Evolutionary conservation across 2,888 invertebrate genomes (phyloP).

Genomic region (Drosophila limbata): DNA sequence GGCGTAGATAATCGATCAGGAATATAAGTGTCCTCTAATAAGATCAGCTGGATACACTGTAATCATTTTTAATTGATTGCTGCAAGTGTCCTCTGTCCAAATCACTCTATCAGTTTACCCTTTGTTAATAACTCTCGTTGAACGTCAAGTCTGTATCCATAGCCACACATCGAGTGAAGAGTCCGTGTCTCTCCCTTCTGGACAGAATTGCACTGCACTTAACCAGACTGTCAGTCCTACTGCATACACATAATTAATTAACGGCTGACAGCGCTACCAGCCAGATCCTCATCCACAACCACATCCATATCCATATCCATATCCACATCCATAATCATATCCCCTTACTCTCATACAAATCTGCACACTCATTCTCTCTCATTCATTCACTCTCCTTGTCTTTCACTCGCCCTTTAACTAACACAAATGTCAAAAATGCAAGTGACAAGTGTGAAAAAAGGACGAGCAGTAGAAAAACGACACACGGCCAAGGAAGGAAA

Average conservation of each 20-base stretch:
- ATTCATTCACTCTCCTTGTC: constrained; percentile 1
- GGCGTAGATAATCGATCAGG: no score
- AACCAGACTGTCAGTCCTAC: constrained; percentile 68
- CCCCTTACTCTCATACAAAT: background rate
- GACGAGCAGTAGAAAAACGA: constrained; percentile 59
- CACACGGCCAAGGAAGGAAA: constrained; percentile 51
- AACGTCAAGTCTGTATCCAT: constrained; percentile 11
- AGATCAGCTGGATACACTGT: background rate
- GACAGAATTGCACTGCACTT: constrained; percentile 53
- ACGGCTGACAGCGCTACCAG: constrained; percentile 60
- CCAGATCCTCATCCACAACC: constrained; percentile 31
- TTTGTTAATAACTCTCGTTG: constrained; percentile 50
- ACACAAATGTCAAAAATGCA: constrained; percentile 80
- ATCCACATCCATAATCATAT: constrained; percentile 11
- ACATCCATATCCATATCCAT: constrained; percentile 15
- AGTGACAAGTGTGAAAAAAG: constrained; percentile 80
- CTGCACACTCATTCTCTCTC: background rate
- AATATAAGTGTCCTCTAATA: background rate
- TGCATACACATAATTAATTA: constrained; percentile 78
- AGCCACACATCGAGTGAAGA: constrained; percentile 8
- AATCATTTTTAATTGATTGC: constrained; percentile 9
- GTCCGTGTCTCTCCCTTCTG: constrained; percentile 20
- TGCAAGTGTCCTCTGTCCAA: background rate
- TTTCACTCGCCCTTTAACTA: constrained; percentile 54
- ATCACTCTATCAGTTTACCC: constrained; percentile 25